These are phyloP conservation scores for Dasypus novemcinctus DNA, from an alignment of 2,113 vertebrate species.

Conservation along the genomic window DNA sequence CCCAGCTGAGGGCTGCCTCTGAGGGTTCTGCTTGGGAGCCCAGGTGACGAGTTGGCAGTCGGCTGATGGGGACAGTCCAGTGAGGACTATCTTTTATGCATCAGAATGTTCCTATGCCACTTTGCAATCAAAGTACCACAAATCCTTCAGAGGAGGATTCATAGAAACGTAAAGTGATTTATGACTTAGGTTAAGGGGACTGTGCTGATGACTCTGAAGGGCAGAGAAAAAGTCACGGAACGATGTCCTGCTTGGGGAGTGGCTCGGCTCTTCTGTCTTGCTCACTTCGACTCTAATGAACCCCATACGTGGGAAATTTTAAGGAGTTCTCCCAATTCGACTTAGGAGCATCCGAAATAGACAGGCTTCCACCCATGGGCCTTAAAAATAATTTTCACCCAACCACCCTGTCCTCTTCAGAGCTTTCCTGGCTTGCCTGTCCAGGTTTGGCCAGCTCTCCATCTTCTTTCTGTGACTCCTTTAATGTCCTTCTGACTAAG, in stretches of 20 bases:
- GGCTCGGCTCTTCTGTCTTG: background rate
- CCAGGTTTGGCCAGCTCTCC: background rate
- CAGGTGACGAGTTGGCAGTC: background rate
- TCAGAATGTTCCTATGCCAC: background rate
- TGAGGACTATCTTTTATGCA: background rate
- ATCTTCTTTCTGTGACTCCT: background rate
- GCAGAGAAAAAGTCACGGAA: background rate
- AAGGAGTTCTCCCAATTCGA: background rate
- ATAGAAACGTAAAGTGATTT: background rate
- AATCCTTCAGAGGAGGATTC: background rate
- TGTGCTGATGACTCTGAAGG: background rate
- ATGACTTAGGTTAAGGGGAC: background rate
- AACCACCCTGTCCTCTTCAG: background rate
- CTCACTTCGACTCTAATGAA: background rate
- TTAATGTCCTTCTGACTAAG: background rate
- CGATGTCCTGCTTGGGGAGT: background rate
- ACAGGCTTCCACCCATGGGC: background rate
- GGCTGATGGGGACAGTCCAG: too few relatives aligned
- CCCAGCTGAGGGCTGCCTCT: rapidly evolving
- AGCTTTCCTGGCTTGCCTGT: background rate
- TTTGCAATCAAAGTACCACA: background rate
- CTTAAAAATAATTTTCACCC: background rate
- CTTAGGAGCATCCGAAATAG: background rate
- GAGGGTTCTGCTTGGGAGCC: background rate
- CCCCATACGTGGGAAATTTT: background rate